Base-by-base conservation (phyloP, 2,797 vertebrate genomes). In the Myotis vivesi region DNA sequence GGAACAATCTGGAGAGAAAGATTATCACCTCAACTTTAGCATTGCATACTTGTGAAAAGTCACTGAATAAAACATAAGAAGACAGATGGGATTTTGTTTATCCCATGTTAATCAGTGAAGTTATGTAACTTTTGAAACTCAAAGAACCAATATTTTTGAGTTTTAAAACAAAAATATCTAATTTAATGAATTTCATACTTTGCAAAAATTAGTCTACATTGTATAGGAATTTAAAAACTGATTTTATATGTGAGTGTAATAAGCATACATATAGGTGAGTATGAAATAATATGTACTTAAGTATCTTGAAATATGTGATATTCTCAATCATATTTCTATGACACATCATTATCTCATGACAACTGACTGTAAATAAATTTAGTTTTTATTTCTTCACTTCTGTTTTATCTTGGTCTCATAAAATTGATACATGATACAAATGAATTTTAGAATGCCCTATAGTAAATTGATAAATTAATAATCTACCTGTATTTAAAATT, bases 401-500 rank as follows among this genome's bases (percentile, higher is more conserved):
- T 36, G 1, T 77, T 96, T 83, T 75, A 72, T 76, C 22, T 66
- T 76, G 15, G 11, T 59, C 0, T 92, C 1, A 51, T 86, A 69
- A 92, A 95, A 94, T 23, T 88, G 55, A 69, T 16, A 77, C 0
- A 36, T 1, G 17, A 41, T 44, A 55, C 17, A 71, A 49, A 55
- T 73, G 11, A 59, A 57, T 68, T 91, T 89, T 51, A 81, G 59
- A 82, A 33, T 8, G 57, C 33, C 64, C 46, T 41, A 16, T 68
- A 89, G 91, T 90, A 89, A n/a, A 80, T 69, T 69, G 10, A 59
- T 96, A 81, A 55, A 83, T 46, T 51, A 20, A 68, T 19, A 46
- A 73, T 89, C 93, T 94, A 55, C 72, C 15, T 77, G 11, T 68
- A 73, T 28, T 92, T 77, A 84, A 76, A 55, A 22, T 86, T 92